Base-by-base conservation (phyloP, 2,113 vertebrate genomes). In the Heptranchias perlo region DNA sequence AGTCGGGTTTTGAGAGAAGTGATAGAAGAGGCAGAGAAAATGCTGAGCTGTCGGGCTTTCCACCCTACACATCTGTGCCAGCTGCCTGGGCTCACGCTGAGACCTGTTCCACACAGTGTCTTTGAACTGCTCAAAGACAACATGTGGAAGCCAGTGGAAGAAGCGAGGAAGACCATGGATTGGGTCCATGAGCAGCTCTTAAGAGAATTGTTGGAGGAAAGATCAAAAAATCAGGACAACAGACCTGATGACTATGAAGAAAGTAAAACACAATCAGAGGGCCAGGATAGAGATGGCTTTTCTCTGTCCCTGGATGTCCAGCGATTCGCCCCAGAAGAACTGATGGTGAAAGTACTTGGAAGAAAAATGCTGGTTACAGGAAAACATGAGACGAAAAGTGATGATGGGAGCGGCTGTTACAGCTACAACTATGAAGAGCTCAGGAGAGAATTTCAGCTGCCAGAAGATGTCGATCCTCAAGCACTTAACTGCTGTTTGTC, bases 11-110 rank as follows among this genome's bases (percentile, higher is more conserved):
- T 4, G 4, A 95, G 25, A 96, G 96, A 96, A 6, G 97, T 97
- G 97, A 96, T 97, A 96, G 97, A 96, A 96, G 93, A 96, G 8
- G 96, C 96, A 96, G 97, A 97, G 28, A 96, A 97, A 10, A 92
- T 97, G 0, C 96, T 96, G 0, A 76, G 28, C 69, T 10, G 1
- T 10, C 96, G 96, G 0, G 96, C 97, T 47, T 97, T 96, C 96
- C 96, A 96, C 96, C 96, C 96, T 96, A 96, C 96, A 96, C 96
- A 96, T 96, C 84, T 52, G 96, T 96, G 95, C 0, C 96, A 96
- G 96, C 96, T 97, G 96, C 97, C 97, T 0, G 96, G 96, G 96
- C 96, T 96, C 65, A 97, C 97, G 96, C 97, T 97, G 65, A 97
- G 97, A 97, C 97, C 97, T 0, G 96, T 96, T 0, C 96, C 96